phyloP scores from a whole-genome alignment of 1,140 invertebrate genomes.

The Venturia canescens region DNA sequence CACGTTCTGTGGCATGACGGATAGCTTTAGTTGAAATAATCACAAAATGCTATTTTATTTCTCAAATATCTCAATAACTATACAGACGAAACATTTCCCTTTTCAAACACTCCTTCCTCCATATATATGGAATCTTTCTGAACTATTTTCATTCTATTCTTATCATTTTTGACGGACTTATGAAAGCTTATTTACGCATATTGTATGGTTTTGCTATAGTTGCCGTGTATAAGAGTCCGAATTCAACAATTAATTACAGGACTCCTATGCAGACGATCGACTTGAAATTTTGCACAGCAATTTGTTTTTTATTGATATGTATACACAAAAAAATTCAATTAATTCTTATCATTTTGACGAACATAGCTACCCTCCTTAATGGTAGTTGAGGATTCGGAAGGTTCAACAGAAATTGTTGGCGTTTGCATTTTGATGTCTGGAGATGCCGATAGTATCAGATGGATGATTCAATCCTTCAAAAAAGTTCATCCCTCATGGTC shows the following conservation, averaged over 20 bases:
- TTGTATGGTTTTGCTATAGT: neutral
- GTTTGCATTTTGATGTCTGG: too few relatives aligned
- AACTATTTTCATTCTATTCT: neutral
- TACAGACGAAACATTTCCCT: neutral
- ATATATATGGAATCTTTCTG: neutral
- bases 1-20: constrained; percentile 3
- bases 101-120: neutral
- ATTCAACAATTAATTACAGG: constrained; percentile 2
- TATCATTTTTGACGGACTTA: neutral
- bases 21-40: constrained; percentile 7
- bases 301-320: neutral
- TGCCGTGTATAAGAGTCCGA: neutral
- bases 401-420: too few relatives aligned
- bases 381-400: too few relatives aligned
- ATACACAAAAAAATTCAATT: constrained; percentile 6
- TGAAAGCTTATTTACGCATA: neutral
- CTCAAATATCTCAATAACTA: neutral
- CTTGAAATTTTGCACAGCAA: neutral
- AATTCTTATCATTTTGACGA: neutral
- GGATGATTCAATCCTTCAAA: too few relatives aligned
- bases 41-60: neutral
- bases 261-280: neutral
- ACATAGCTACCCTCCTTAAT: too few relatives aligned
- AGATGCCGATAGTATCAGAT: too few relatives aligned
- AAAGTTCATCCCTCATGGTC: too few relatives aligned